A percentile compares a stretch with the other conserved stretches of the same genome.
These are phyloP conservation scores for Toxonevra muliebris DNA, from an alignment of 2,888 invertebrate species.

Conservation along the genomic window DNA sequence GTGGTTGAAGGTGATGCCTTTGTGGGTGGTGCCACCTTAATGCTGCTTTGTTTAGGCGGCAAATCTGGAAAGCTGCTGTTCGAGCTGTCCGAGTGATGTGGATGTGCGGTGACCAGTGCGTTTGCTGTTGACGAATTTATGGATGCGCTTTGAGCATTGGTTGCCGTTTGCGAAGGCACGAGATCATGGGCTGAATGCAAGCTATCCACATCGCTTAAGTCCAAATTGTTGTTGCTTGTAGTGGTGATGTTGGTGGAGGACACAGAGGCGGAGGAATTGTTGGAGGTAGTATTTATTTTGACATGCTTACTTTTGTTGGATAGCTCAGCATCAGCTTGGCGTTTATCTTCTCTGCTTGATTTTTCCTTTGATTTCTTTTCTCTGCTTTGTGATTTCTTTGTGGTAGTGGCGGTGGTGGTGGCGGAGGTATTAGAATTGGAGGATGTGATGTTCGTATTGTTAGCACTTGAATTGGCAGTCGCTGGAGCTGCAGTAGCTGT, in stretches of 20 bases:
- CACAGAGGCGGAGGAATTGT: conserved; percentile 5
- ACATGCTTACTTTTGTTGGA: conserved; percentile 36
- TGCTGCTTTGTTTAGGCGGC: conserved; percentile 40
- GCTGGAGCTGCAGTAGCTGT: no score
- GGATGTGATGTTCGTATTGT: conserved; percentile 26
- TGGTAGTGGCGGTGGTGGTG: conserved; percentile 23
- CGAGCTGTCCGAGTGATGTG: conserved; percentile 58
- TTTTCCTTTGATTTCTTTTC: conserved; percentile 57
- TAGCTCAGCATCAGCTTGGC: conserved; percentile 37
- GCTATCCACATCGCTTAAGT: conserved; percentile 58
- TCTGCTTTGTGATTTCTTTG: conserved; percentile 48
- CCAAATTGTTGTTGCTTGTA: conserved; percentile 46
- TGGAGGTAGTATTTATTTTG: conserved; percentile 28
- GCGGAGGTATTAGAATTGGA: conserved; percentile 31
- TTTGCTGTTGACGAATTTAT: conserved; percentile 29
- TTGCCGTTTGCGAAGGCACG: conserved; percentile 15
- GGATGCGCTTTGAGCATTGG: conserved; percentile 28
- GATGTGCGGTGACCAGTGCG: conserved; percentile 38
- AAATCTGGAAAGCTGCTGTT: conserved; percentile 64
- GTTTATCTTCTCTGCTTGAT: conserved; percentile 53
- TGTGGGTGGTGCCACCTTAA: conserved; percentile 21
- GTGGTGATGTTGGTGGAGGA: conserved; percentile 38
- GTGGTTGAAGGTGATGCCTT: conserved; percentile 30
- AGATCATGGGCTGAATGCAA: conserved; percentile 54
- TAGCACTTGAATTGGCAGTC: background rate